These are phyloP conservation scores for Crotalus horridus DNA, from an alignment of 2,113 vertebrate genomes.

Conservation along the genomic window DNA sequence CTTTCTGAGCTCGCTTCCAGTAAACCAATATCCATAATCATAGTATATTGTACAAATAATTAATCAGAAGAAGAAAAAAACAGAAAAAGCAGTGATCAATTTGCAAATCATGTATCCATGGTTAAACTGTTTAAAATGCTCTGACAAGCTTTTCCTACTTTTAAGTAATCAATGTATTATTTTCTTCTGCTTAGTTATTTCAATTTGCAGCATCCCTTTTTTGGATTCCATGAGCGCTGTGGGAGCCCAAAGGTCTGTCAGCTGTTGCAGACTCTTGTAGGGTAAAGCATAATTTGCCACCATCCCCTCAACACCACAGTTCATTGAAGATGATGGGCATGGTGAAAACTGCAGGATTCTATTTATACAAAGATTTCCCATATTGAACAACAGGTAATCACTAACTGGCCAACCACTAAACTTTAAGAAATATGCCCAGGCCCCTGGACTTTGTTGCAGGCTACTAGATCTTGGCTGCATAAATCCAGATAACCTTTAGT, in stretches of 20 bases:
- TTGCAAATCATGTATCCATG: background rate
- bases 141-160: background rate
- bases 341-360: background rate
- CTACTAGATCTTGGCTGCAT: background rate
- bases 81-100: constrained; percentile 37
- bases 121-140: constrained; percentile 13
- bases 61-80: constrained; percentile 43
- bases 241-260: background rate
- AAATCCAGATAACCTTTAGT: background rate
- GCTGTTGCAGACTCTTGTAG: background rate
- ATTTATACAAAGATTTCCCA: background rate
- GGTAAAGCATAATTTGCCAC: background rate
- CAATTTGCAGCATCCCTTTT: background rate
- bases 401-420: background rate
- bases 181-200: background rate
- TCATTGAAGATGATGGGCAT: background rate
- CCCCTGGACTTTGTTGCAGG: background rate
- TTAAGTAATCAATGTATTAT: background rate
- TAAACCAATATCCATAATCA: constrained; percentile 60
- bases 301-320: background rate
- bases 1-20: accelerated
- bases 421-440: background rate
- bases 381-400: background rate
- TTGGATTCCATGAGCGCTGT: background rate
- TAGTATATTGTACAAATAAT: constrained; percentile 56